phyloP scores from a whole-genome alignment of 37 sponge, comb jelly and placozoan species.

The Axinella damicornis region DNA sequence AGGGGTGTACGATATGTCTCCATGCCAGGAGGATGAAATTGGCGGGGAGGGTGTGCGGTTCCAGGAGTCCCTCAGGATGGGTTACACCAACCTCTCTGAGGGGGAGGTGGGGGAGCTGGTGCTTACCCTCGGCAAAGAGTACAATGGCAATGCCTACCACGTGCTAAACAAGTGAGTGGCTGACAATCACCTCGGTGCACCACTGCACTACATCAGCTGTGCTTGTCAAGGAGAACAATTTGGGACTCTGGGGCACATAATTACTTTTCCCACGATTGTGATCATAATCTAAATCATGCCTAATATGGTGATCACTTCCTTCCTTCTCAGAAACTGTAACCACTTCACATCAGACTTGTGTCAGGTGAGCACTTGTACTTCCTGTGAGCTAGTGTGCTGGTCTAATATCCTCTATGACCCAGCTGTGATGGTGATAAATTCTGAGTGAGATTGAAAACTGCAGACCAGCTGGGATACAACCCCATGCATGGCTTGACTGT shows the following conservation, averaged over 20 bases:
- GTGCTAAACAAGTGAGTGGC: slow-evolving; percentile 40
- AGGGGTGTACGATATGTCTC: slow-evolving; percentile 57
- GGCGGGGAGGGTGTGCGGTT: slow-evolving; percentile 14
- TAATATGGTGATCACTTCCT: background rate
- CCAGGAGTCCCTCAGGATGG: slow-evolving; percentile 35
- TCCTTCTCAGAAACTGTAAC: slow-evolving; percentile 57
- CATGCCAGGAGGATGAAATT: slow-evolving; percentile 25
- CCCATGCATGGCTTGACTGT: too few species aligned
- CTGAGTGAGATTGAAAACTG: too few species aligned
- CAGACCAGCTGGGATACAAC: too few species aligned
- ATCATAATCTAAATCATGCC: too few species aligned
- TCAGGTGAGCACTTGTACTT: slow-evolving; percentile 33
- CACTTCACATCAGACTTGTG: slow-evolving; percentile 58
- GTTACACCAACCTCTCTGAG: slow-evolving; percentile 25
- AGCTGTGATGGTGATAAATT: too few species aligned
- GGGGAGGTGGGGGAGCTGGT: slow-evolving; percentile 28
- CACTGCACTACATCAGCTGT: too few species aligned
- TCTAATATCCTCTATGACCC: too few species aligned
- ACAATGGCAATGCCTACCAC: slow-evolving; percentile 54
- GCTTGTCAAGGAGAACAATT: too few species aligned
- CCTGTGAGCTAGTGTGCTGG: too few species aligned
- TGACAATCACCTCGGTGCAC: too few species aligned
- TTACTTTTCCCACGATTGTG: too few species aligned
- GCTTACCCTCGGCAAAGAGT: slow-evolving; percentile 13
- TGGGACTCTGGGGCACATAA: too few species aligned